Evolutionary conservation across 2,797 vertebrate genomes (phyloP).

Genomic region (Xenopus petersii): DNA sequence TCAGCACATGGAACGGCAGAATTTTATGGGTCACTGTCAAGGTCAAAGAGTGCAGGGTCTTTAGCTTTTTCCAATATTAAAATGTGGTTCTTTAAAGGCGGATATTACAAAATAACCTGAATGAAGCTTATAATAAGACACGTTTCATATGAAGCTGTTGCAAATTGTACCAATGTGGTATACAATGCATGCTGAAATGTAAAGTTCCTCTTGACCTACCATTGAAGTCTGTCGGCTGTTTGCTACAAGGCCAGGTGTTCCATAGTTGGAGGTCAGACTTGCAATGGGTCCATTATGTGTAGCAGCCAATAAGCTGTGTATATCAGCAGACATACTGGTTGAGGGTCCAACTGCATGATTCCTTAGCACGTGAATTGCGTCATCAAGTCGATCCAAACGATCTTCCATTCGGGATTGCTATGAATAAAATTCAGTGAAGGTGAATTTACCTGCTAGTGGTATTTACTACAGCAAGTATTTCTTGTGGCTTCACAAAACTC

Average conservation of each 20-base stretch:
- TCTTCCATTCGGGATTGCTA: slow-evolving; percentile 96
- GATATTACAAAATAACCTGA: no score
- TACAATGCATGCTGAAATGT: no score
- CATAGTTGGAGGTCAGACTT: slow-evolving; percentile 81
- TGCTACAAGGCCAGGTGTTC: slow-evolving; percentile 79
- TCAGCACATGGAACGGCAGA: slow-evolving; percentile 70
- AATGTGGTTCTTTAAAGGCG: slow-evolving; percentile 40
- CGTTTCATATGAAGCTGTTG: no score
- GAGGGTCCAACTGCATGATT: slow-evolving; percentile 97
- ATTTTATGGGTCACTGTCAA: slow-evolving; percentile 64
- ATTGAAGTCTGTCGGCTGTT: slow-evolving; percentile 83
- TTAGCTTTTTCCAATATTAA: slow-evolving; percentile 45
- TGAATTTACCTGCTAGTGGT: background rate
- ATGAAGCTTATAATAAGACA: no score
- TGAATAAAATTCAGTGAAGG: slow-evolving; percentile 26
- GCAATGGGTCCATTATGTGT: slow-evolving; percentile 88
- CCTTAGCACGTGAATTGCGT: slow-evolving; percentile 93
- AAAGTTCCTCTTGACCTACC: slow-evolving; percentile 66
- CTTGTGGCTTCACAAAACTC: no score
- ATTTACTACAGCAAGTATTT: no score
- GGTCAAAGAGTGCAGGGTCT: slow-evolving; percentile 55
- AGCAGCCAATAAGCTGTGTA: slow-evolving; percentile 92
- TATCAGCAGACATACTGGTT: slow-evolving; percentile 83
- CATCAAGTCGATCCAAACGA: slow-evolving; percentile 94
- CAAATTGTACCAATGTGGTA: no score